Conservation (phyloP, 2,888 invertebrate species). For the Hirtodrosophila trivittata region DNA sequence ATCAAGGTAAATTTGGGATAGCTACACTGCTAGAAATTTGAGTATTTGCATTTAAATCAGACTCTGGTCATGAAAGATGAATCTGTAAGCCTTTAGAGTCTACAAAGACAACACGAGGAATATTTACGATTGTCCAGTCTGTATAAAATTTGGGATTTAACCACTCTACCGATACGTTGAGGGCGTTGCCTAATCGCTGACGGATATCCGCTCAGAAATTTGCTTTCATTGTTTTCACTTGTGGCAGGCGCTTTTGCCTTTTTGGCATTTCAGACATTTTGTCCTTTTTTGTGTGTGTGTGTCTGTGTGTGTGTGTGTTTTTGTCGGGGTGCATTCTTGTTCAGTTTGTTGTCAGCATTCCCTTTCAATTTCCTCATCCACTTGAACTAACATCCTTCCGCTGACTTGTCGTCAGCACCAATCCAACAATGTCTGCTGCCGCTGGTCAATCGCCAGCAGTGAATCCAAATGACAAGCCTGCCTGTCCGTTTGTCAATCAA, state of each 20-base stretch:
- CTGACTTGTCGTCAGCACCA: conserved; percentile 65
- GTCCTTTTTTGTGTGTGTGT: conserved; percentile 9
- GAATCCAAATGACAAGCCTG: conserved; percentile 66
- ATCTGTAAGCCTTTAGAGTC: neutral
- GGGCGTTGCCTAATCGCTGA: conserved; percentile 63
- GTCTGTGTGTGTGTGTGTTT: conserved; percentile 6
- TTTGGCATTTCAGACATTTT: conserved; percentile 30
- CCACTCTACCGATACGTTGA: conserved; percentile 10
- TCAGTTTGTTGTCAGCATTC: conserved; percentile 77
- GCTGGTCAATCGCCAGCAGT: conserved; percentile 68
- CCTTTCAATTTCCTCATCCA: conserved; percentile 79
- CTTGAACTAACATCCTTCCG: conserved; percentile 75
- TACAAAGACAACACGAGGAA: conserved; percentile 93
- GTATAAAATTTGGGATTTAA: conserved; percentile 89
- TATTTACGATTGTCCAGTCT: conserved; percentile 95
- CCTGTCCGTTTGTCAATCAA: conserved; percentile 79
- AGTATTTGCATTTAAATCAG: too few species aligned
- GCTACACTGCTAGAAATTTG: too few species aligned
- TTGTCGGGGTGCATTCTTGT: conserved; percentile 44
- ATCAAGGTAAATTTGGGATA: too few species aligned
- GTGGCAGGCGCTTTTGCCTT: conserved; percentile 27
- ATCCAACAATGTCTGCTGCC: conserved; percentile 43
- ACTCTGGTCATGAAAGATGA: too few species aligned
- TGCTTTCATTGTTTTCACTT: conserved; percentile 72
- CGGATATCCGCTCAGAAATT: conserved; percentile 74